A percentile compares a stretch with the other conserved stretches of the same genome.
These are phyloP conservation scores for Moxostoma hubbsi DNA, from an alignment of 2,797 vertebrate species.

Conservation along the genomic window DNA sequence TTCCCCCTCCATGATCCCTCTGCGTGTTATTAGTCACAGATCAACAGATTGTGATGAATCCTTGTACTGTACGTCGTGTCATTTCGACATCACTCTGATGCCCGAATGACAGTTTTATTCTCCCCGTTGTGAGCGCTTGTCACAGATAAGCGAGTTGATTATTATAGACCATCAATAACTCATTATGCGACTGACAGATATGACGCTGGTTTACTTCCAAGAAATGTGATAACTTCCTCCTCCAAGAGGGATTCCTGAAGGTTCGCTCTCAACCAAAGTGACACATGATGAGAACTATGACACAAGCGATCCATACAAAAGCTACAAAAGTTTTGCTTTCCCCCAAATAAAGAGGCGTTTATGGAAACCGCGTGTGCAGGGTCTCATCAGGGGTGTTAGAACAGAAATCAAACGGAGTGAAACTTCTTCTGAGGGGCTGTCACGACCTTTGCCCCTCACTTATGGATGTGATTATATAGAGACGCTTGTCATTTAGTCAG, in stretches of 20 bases:
- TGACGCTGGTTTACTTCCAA: no score
- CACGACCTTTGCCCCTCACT: constrained; percentile 42
- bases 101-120: not conserved
- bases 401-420: constrained; percentile 21
- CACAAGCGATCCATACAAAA: no score
- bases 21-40: constrained; percentile 4
- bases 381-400: no score
- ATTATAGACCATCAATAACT: not conserved
- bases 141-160: constrained; percentile 1
- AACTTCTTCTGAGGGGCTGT: not conserved
- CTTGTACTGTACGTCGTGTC: not conserved
- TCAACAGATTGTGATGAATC: not conserved
- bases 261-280: no score
- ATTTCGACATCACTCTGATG: constrained; percentile 10
- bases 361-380: not conserved
- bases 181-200: not conserved
- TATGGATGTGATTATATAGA: constrained; percentile 48
- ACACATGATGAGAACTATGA: no score
- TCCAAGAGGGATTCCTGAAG: no score
- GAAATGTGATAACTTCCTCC: no score
- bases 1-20: constrained; percentile 17
- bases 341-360: no score
- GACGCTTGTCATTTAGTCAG: no score
- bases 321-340: no score
- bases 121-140: not conserved